These are phyloP conservation scores for Actinia equina DNA, from an alignment of 64 coral and sea anemone genomes.

Conservation along the genomic window DNA sequence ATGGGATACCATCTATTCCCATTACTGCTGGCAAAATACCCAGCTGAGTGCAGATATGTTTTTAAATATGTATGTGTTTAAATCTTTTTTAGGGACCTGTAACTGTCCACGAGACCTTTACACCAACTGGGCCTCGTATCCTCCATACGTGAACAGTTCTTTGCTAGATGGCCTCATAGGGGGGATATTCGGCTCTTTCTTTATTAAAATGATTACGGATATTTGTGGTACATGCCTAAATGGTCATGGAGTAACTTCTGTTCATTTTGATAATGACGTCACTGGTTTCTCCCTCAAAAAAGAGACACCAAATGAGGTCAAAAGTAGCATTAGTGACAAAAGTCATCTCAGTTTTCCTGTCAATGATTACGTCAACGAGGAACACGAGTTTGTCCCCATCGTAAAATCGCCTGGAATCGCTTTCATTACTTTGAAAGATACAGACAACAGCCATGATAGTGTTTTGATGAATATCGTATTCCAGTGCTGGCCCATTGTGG, in stretches of 20 bases:
- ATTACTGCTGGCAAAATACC: too few species aligned
- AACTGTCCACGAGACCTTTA: conserved; percentile 41
- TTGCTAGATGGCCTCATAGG: not conserved
- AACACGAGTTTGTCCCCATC: conserved; percentile 30
- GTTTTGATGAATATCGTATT: not conserved
- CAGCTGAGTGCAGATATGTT: too few species aligned
- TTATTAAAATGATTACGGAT: conserved; percentile 23
- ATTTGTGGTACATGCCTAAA: conserved; percentile 35
- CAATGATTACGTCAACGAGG: conserved; percentile 20
- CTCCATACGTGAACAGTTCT: conserved; percentile 42
- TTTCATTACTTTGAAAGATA: conserved; percentile 28
- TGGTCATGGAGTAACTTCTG: conserved; percentile 7
- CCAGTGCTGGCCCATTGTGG: conserved; percentile 18
- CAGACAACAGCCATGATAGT: not conserved
- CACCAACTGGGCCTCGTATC: conserved; percentile 58
- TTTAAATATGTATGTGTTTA: too few species aligned
- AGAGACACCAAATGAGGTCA: not conserved
- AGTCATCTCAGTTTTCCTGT: conserved; percentile 55
- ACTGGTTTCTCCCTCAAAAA: conserved; percentile 14
- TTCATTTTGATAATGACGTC: conserved; percentile 19
- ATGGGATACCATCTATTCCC: too few species aligned
- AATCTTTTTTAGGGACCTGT: conserved; percentile 40
- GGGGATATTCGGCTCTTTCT: conserved; percentile 44
- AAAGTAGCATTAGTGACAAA: not conserved
- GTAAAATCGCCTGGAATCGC: conserved; percentile 49